Percentiles rank a stretch among this genome's conserved stretches.
Conservation (phyloP, 1,140 invertebrate species). For the Macrosteles quadrilineatus region DNA sequence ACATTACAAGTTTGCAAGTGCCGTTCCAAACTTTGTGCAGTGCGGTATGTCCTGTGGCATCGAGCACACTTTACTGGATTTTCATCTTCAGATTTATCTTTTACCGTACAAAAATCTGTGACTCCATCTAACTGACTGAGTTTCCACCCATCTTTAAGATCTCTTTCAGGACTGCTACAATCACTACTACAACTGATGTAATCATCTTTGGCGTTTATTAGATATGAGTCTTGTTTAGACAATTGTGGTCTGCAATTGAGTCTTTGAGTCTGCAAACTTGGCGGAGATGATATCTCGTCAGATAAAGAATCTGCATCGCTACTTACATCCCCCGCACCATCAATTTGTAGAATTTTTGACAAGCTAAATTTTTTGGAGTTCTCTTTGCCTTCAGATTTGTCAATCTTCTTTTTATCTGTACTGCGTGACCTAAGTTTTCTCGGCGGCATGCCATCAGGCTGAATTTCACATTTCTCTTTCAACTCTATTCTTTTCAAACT, state of each 20-base stretch:
- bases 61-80: slow-evolving; percentile 82
- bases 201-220: slow-evolving; percentile 51
- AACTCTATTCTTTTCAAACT: too few relatives aligned
- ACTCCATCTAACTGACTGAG: slow-evolving; percentile 68
- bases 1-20: slow-evolving; percentile 71
- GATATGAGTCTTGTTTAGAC: not conserved
- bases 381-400: slow-evolving; percentile 6
- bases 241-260: not conserved
- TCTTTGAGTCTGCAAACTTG: not conserved
- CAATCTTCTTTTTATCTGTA: not conserved
- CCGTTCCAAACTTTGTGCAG: slow-evolving; percentile 79
- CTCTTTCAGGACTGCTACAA: slow-evolving; percentile 33
- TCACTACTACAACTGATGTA: slow-evolving; percentile 56
- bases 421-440: too few relatives aligned
- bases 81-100: slow-evolving; percentile 56
- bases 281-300: too few relatives aligned
- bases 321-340: slow-evolving; percentile 63
- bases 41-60: slow-evolving; percentile 88
- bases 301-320: slow-evolving; percentile 28
- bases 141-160: not conserved
- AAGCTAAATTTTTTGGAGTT: slow-evolving; percentile 32
- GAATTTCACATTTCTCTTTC: too few relatives aligned
- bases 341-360: slow-evolving; percentile 58
- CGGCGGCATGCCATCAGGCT: too few relatives aligned
- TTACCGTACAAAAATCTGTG: slow-evolving; percentile 58